phyloP scores from a whole-genome alignment of 2,888 invertebrate genomes.

The Cinara cedri region DNA sequence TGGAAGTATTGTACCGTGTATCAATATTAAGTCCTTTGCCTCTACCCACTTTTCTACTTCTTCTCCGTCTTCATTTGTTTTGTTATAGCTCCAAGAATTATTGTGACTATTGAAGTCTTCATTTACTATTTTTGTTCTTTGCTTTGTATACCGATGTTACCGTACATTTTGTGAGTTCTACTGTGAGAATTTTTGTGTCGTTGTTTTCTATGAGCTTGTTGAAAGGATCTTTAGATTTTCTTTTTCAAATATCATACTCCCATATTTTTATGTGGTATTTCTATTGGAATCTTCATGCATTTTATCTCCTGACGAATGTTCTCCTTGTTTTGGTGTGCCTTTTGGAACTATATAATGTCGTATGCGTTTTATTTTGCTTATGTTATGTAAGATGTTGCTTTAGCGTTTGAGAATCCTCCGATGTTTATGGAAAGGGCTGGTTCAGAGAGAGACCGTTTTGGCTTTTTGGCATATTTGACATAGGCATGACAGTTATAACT shows the following conservation, averaged over 20 bases:
- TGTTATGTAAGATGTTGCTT: conserved; percentile 25
- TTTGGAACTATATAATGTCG: conserved; percentile 12
- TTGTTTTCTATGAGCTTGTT: conserved; percentile 7
- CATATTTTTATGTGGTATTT: conserved; percentile 39
- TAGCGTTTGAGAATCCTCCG: conserved; percentile 9
- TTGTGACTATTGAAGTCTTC: conserved; percentile 11
- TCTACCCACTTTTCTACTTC: conserved; percentile 28
- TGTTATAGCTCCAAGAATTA: not conserved
- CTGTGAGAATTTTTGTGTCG: conserved; percentile 11
- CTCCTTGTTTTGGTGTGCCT: conserved; percentile 6
- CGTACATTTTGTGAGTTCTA: conserved; percentile 2
- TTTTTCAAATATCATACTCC: conserved; percentile 28
- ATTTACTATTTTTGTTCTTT: conserved; percentile 17
- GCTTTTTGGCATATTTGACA: not conserved
- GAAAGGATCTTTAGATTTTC: conserved; percentile 17
- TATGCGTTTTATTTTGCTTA: conserved; percentile 13
- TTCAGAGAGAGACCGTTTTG: conserved; percentile 11
- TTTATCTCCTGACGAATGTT: conserved; percentile 1
- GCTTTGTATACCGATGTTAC: conserved; percentile 5
- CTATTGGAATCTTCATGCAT: conserved; percentile 28
- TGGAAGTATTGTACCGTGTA: conserved; percentile 13
- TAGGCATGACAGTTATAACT: not conserved
- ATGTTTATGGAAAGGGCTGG: conserved; percentile 40
- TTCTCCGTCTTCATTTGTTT: conserved; percentile 12
- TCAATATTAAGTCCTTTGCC: not conserved